Evolutionary conservation across 2,797 vertebrate genomes (phyloP).

Genomic region (Eremophila alpestris): DNA sequence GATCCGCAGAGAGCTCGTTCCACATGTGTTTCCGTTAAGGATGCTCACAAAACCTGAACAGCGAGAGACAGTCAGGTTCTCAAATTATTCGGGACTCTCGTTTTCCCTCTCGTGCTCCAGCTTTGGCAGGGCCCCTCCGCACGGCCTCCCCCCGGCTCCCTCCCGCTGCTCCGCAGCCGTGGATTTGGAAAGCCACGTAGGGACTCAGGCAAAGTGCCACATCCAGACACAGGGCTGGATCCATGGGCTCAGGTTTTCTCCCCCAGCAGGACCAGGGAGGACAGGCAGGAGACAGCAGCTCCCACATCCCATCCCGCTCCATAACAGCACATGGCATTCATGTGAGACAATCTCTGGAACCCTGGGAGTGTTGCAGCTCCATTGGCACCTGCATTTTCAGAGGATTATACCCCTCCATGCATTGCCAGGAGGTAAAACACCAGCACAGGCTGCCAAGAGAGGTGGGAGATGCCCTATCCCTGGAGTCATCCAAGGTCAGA

Average conservation of each 20-base stretch:
- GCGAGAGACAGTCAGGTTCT: conserved; percentile 39
- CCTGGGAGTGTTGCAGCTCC: not conserved
- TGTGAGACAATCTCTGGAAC: not conserved
- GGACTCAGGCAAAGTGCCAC: not conserved
- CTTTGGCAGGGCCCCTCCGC: not conserved
- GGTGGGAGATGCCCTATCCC: not conserved
- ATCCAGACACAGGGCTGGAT: not conserved
- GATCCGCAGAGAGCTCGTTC: conserved; percentile 44
- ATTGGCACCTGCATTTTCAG: not conserved
- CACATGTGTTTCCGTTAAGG: conserved; percentile 70
- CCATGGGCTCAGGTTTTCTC: not conserved
- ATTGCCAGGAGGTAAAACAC: not conserved
- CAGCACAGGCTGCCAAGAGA: not conserved
- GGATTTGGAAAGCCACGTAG: rapidly evolving
- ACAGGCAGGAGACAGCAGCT: not conserved
- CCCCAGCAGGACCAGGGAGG: not conserved
- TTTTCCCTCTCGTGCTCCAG: not conserved
- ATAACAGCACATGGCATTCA: not conserved
- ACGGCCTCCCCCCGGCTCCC: not conserved
- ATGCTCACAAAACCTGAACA: conserved; percentile 58
- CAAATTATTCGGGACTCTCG: conserved; percentile 23
- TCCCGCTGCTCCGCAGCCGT: rapidly evolving
- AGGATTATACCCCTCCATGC: not conserved
- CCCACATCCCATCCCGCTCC: rapidly evolving
- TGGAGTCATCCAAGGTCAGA: not conserved